Conservation (phyloP, 2,888 invertebrate genomes). For the Hemicrepidius hirtus region DNA sequence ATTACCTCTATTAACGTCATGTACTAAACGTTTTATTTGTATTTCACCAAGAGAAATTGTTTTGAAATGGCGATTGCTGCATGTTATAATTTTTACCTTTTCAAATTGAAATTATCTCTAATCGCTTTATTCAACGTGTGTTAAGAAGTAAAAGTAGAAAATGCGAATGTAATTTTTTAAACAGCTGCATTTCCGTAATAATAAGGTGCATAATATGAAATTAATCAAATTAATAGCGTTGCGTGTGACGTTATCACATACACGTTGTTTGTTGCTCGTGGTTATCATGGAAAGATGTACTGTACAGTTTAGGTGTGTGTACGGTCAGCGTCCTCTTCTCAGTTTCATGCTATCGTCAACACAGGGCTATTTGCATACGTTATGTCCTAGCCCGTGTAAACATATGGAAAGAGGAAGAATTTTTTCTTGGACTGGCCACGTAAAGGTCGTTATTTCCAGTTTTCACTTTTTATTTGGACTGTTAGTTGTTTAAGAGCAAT, state of each 20-base stretch:
- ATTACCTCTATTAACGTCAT: constrained; percentile 38
- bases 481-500: neutral
- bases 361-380: neutral
- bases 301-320: neutral
- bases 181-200: constrained; percentile 3
- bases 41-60: constrained; percentile 31
- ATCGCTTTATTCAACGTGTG: neutral
- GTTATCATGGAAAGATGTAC: neutral
- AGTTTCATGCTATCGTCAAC: neutral
- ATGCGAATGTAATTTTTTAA: neutral
- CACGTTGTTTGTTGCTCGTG: constrained; percentile 1
- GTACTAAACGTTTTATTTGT: constrained; percentile 27
- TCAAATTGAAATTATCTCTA: constrained; percentile 7
- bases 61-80: constrained; percentile 29
- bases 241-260: neutral
- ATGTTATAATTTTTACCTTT: constrained; percentile 11
- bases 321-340: constrained; percentile 19
- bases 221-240: neutral
- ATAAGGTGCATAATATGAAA: neutral
- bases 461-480: neutral
- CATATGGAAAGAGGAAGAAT: neutral
- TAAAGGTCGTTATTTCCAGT: neutral
- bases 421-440: neutral
- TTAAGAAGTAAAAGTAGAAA: constrained; percentile 12
- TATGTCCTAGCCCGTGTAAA: neutral